Base-by-base conservation (phyloP, 2,797 vertebrate species). In the Rousettus madagascariensis region DNA sequence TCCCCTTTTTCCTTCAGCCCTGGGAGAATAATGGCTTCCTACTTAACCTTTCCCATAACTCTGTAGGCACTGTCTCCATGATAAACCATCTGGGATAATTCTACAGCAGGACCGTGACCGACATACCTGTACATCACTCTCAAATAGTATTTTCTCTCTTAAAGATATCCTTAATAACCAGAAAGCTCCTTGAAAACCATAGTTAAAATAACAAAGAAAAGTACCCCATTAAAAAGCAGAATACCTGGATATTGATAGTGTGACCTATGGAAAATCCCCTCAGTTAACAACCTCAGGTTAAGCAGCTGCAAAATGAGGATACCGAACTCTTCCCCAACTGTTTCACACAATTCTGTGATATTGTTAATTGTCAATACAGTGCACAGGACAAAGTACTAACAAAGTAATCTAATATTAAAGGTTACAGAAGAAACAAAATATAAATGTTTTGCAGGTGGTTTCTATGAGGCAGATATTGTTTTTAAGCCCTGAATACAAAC, bases 91-190 rank as follows among this genome's bases (percentile, higher is more conserved):
- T 33, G 55, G 59, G 55, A 72, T 79, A 74, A 84, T 41, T 78
- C 69, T 66, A 9, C 19, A 33, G 72, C 43, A 66, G 51, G 19
- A 53, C 7, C 0, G 7, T 86, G 19, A 83, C 51, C n/a, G 65
- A 46, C 12, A 53, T 28, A 59, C 26, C 65, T 90, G 53, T 13
- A 63, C 4, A 20, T 75, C 72, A 78, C 24, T 69, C 68, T 80
- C 59, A 91, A 85, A 51, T 71, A 22, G 19, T 38, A 57, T 88
- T 69, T 94, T 69, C 46, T 88, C 85, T 92, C 82, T 79, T 57
- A 51, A 78, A 72, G 63, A 85, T 61, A 8, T 38, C 83, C 49
- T 41, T 89, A 77, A 71, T 26, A 26, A 65, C 22, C 22, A 85
- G 30, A 55, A 77, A 77, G 41, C n/a, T 66, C 78, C 19, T 26